Evolutionary conservation across 2,888 invertebrate genomes (phyloP), one percentile per base, ranked within the genome.

Genomic region (Archaeoteleia sp.): DNA sequence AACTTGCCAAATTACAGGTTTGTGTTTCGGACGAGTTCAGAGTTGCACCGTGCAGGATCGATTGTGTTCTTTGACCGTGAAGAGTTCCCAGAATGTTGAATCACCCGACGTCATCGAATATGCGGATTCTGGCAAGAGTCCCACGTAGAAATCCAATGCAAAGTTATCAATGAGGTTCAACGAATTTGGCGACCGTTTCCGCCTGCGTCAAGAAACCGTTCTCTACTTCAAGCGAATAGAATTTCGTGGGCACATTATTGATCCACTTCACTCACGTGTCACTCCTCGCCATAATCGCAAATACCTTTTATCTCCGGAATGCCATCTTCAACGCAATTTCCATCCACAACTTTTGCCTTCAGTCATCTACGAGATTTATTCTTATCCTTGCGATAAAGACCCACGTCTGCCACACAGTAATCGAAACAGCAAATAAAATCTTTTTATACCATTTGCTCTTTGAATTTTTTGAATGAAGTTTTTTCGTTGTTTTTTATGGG

Each of bases 271-370:
- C 32, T 46, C 46, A 37, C 54, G 43, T n/a, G n/a, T n/a, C n/a
- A n/a, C n/a, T n/a, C n/a, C n/a, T n/a, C 32, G 20, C 37, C 29
- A 35, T 45, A 37, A 55, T 55, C 53, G 34, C 54, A 25, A 23
- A 27, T 35, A 35, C 43, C 34, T 45, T 43, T 55, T 55, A 57
- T 46, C 32, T 39, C 25, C 39, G 12, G 14, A 9, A 15, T 45
- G 40, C 46, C 32, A 57, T 57, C 40, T 39, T 30, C 23, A 10
- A n/a, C 7, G 37, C 57, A 46, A 57, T 57, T 57, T 57, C 25
- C 32, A 23, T 25, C 15, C 9, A 8, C n/a, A 15, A 2, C 9
- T 53, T 34, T 32, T 34, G n/a, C n/a, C n/a, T n/a, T n/a, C n/a
- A n/a, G n/a, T n/a, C 34, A 10, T 34, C 15, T 27, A 12, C 53